Percentiles rank a stretch among this genome's conserved stretches.
Conservation (phyloP, 2,113 vertebrate species). For the Rhinolophus ferrumequinum region DNA sequence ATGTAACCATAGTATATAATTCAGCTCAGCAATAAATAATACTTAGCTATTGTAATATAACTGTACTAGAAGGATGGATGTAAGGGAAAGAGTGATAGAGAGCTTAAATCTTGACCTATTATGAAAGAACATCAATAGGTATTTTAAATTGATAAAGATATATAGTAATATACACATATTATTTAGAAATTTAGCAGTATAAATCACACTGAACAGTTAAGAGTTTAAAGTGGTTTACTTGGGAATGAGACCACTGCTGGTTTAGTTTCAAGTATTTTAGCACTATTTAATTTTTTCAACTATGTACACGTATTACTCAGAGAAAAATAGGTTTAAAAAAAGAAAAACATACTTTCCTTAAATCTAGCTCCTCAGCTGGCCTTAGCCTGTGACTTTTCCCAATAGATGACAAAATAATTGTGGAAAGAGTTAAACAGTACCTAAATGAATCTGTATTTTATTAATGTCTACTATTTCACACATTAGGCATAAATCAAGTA, state of each 20-base stretch:
- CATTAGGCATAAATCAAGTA: background rate
- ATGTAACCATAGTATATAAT: background rate
- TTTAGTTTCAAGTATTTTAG: background rate
- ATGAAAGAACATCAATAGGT: background rate
- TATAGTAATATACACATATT: background rate
- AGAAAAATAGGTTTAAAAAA: background rate
- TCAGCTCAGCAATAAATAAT: background rate
- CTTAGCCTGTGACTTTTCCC: background rate
- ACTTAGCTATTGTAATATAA: background rate
- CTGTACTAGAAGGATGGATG: background rate
- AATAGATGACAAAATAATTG: conserved; percentile 23
- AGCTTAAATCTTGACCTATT: background rate
- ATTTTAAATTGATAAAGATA: background rate
- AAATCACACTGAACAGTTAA: background rate
- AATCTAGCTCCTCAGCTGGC: background rate
- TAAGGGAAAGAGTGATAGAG: background rate
- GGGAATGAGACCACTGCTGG: background rate
- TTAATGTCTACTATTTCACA: conserved; percentile 30
- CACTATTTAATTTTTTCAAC: background rate
- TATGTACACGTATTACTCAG: background rate
- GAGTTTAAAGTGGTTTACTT: background rate
- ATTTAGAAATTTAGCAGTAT: background rate
- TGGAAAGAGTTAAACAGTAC: background rate
- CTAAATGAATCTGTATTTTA: conserved; percentile 7
- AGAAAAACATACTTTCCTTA: background rate